These are phyloP conservation scores for Dreissena rostriformis DNA, from an alignment of 1,140 invertebrate species.

Conservation along the genomic window DNA sequence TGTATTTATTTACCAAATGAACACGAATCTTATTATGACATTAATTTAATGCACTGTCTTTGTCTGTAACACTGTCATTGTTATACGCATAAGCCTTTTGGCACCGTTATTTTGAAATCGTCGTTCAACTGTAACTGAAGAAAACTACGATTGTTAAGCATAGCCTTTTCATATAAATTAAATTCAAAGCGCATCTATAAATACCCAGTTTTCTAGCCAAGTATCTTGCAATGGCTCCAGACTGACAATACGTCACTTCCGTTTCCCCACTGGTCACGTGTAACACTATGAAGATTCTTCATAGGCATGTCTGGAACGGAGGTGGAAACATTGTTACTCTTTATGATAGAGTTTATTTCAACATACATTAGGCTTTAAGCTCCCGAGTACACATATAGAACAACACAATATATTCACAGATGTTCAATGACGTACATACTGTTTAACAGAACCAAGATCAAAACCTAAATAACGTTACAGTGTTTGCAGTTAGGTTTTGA, in stretches of 20 bases:
- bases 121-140: neutral
- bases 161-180: neutral
- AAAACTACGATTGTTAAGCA: neutral
- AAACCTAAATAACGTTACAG: too few relatives aligned
- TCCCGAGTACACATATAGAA: too few relatives aligned
- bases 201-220: conserved; percentile 28
- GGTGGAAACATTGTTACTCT: neutral
- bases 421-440: too few relatives aligned
- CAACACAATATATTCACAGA: too few relatives aligned
- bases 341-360: neutral
- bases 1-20: too few relatives aligned
- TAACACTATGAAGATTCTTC: conserved; percentile 4
- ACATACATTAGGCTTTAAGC: too few relatives aligned
- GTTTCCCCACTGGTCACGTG: conserved; percentile 6
- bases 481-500: too few relatives aligned
- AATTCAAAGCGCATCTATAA: too few relatives aligned
- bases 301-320: conserved; percentile 23
- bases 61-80: neutral
- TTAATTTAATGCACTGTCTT: neutral
- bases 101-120: neutral
- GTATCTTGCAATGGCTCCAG: conserved; percentile 42
- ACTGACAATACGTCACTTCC: conserved; percentile 17
- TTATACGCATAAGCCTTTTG: neutral
- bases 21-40: neutral
- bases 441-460: neutral